Base-by-base conservation (phyloP, 2,797 vertebrate species). In the Chelidonichthys spinosus region DNA sequence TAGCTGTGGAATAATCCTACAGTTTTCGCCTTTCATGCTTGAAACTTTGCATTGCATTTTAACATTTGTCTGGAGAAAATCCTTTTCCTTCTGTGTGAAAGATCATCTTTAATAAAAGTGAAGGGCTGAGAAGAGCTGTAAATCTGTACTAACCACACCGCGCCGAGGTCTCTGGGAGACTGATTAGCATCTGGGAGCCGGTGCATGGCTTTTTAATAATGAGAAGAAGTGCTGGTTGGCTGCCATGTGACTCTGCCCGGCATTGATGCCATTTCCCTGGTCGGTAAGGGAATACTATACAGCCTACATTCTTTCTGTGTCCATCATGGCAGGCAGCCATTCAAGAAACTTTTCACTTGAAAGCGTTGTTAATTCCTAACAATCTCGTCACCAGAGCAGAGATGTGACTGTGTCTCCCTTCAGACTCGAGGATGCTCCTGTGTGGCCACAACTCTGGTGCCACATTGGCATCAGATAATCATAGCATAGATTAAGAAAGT, bases 1-100 rank as follows among this genome's bases (percentile, higher is more conserved):
- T 95, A 93, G 86, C 92, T 87, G 91, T 87, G 88, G 95, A 97
- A 96, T 96, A 95, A 95, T 96, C 95, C 90, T 87, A 81, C 93
- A 90, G 87, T 94, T 96, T 95, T 94, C 11, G 3, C 77, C 95
- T 97, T 97, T 97, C 95, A 97, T 96, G 95, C 93, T 82, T 87
- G 93, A 95, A 97, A 96, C 95, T 97, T 97, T 96, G 96, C 95
- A 96, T 96, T 96, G 96, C 95, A 96, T 97, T 97, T 97, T 97
- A 97, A 96, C 95, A 94, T 95, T 96, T 96, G 94, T 97, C 96
- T 96, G 87, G 95, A 97, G 96, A 97, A 95, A 94, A 92, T 72
- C 54, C 67, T 92, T 95, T 94, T 92, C 90, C 94, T 95, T 95
- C 93, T 90, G 82, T 95, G 90, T 95, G 95, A 97, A 95, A 96